A percentile compares a stretch with the other conserved stretches of the same genome.
phyloP scores from a whole-genome alignment of 2,797 vertebrate species.

The Pseudocheirus occidentalis region DNA sequence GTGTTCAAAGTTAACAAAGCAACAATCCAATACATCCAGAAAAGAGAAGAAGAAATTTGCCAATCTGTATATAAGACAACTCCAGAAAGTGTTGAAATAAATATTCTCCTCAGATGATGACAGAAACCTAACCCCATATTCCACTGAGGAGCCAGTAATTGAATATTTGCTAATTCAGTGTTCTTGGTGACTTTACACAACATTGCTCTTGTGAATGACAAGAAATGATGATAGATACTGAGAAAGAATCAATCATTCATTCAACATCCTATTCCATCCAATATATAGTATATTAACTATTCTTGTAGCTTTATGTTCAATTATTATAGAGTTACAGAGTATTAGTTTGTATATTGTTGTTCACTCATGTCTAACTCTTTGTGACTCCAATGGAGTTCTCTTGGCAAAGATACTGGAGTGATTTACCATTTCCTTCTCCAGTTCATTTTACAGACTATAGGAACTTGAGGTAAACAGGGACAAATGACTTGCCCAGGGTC shows the following conservation, averaged over 20 bases:
- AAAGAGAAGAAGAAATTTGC: not conserved
- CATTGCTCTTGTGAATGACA: not conserved
- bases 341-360: not conserved
- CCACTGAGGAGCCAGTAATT: not conserved
- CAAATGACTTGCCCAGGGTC: not conserved
- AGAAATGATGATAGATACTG: not conserved
- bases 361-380: not conserved
- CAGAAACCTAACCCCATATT: not conserved
- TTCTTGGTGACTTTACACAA: not conserved
- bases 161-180: not conserved
- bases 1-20: not conserved
- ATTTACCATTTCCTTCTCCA: not conserved
- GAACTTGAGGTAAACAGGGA: not conserved
- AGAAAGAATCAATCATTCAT: not conserved
- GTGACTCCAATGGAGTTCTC: not conserved
- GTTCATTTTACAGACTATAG: not conserved
- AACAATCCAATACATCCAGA: not conserved
- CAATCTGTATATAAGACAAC: not conserved
- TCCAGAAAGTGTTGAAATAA: not conserved
- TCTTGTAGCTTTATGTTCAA: not conserved
- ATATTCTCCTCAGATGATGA: not conserved
- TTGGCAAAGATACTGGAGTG: not conserved
- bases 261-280: not conserved
- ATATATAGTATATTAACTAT: not conserved
- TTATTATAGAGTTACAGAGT: not conserved